These are phyloP conservation scores for Neoitamus cyanurus DNA, from an alignment of 2,888 invertebrate genomes.

Conservation along the genomic window DNA sequence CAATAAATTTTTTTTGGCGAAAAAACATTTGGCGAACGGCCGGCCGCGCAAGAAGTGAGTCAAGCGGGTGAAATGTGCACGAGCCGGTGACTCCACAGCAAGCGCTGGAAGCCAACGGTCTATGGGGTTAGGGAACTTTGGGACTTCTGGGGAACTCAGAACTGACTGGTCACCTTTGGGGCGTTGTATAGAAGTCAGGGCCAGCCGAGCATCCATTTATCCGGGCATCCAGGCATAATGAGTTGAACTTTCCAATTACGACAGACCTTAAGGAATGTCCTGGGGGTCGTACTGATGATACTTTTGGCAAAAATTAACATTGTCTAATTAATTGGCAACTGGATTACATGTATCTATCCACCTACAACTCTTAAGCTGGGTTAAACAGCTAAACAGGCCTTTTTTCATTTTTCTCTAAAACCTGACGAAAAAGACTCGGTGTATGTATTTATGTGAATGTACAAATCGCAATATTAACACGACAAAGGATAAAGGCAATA, in stretches of 20 bases:
- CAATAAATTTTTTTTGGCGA: background rate
- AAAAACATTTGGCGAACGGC: background rate
- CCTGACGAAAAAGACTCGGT: no score
- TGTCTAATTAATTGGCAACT: no score
- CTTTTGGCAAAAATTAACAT: no score
- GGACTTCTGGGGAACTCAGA: background rate
- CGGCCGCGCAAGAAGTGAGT: background rate
- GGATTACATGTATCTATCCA: no score
- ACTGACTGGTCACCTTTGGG: background rate
- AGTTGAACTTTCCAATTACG: background rate
- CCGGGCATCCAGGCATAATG: background rate
- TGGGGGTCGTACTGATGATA: background rate
- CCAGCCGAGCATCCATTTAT: background rate
- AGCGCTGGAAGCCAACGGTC: background rate
- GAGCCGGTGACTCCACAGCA: background rate
- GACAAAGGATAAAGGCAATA: no score
- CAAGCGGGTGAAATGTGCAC: background rate
- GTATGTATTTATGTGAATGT: no score
- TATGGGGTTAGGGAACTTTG: background rate
- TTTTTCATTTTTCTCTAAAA: no score
- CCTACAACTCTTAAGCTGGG: no score
- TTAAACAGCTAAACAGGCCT: no score
- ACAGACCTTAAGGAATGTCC: background rate
- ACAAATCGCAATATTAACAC: no score
- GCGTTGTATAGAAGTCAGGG: background rate